Conservation (phyloP, 1,140 invertebrate genomes). For the Gonatopus flavifemur region DNA sequence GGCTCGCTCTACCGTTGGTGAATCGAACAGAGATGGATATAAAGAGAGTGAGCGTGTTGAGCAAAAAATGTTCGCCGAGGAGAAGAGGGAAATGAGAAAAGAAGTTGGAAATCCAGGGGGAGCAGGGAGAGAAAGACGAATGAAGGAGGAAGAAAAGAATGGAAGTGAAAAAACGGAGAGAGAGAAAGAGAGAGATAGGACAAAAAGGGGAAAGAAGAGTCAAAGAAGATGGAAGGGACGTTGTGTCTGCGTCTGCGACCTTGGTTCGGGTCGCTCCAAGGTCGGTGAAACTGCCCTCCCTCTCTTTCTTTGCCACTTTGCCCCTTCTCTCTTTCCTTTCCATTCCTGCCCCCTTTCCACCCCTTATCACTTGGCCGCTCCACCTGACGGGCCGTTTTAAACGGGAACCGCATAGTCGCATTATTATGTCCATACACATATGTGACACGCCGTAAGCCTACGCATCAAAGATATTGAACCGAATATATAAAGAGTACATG, state of each 20-base stretch:
- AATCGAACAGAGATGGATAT: not conserved
- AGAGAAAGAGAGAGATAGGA: not conserved
- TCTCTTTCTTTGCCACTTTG: not conserved
- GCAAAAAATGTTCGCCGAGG: not conserved
- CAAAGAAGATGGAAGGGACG: constrained; percentile 10
- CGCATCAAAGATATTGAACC: no score
- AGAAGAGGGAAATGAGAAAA: not conserved
- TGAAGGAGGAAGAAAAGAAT: constrained; percentile 2
- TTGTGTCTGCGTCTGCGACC: constrained; percentile 52
- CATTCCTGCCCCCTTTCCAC: constrained; percentile 4
- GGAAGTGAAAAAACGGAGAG: constrained; percentile 4
- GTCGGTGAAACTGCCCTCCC: constrained; percentile 26
- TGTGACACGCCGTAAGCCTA: no score
- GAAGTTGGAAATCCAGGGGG: not conserved
- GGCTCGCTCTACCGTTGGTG: not conserved
- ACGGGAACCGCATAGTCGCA: constrained; percentile 34
- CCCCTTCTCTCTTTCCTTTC: constrained; percentile 9
- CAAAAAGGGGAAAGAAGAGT: not conserved
- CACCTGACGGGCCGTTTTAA: no score
- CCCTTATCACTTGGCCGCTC: no score
- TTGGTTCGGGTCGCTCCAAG: constrained; percentile 49
- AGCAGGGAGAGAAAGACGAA: not conserved
- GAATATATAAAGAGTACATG: no score
- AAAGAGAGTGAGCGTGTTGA: not conserved
- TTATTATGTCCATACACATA: no score